phyloP scores from a whole-genome alignment of 2,113 vertebrate genomes.

The Fregata magnificens region DNA sequence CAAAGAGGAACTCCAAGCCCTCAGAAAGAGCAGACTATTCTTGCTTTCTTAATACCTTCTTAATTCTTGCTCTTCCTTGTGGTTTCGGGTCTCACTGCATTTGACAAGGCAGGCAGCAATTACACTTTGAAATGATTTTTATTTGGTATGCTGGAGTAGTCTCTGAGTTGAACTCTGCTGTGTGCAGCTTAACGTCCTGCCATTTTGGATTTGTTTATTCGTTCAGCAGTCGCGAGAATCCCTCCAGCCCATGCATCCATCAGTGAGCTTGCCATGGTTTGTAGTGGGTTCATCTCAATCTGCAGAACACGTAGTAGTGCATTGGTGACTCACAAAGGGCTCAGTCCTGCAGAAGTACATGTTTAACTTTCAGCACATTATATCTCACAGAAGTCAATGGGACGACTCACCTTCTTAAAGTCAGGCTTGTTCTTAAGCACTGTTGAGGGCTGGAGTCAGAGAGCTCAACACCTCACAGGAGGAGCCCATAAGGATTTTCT shows the following conservation, averaged over 20 bases:
- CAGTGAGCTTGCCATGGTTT: not conserved
- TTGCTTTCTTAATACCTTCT: not conserved
- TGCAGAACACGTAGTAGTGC: not conserved
- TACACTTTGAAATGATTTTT: accelerated
- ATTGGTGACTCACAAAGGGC: not conserved
- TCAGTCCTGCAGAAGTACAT: not conserved
- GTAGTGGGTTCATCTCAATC: not conserved
- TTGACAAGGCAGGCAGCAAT: not conserved
- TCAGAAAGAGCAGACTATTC: not conserved
- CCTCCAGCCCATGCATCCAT: not conserved
- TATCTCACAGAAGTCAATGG: not conserved
- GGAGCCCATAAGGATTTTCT: not conserved
- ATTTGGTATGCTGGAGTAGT: not conserved
- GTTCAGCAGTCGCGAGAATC: accelerated
- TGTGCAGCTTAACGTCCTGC: not conserved
- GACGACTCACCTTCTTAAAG: not conserved
- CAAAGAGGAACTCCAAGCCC: not conserved
- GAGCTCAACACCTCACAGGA: not conserved
- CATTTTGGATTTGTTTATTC: not conserved
- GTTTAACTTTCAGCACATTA: not conserved
- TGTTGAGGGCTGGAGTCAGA: not conserved
- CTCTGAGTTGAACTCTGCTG: not conserved
- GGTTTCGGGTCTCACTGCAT: not conserved
- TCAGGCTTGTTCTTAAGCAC: not conserved
- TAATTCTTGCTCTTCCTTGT: not conserved